Evolutionary conservation across 2,888 invertebrate species (phyloP).

Genomic region (Meteorus cinctellus): DNA sequence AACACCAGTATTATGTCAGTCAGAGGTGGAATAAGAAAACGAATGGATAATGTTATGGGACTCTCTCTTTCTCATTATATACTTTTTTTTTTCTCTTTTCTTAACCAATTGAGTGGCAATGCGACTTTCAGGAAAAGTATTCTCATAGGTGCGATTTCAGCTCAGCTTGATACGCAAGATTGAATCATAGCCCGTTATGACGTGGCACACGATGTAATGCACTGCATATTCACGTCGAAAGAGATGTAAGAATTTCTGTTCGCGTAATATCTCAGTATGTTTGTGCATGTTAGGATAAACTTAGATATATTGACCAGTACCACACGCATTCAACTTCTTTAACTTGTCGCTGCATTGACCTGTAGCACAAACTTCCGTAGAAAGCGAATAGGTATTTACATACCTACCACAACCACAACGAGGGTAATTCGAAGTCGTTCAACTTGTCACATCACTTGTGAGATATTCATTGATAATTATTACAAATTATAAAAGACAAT

Average conservation of each 20-base stretch:
- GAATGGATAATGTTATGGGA: not conserved
- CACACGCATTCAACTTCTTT: conserved; percentile 27
- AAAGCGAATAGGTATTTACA: conserved; percentile 59
- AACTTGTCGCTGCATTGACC: conserved; percentile 34
- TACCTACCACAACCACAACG: conserved; percentile 44
- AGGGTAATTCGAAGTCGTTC: conserved; percentile 1
- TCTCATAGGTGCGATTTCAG: conserved; percentile 5
- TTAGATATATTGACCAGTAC: conserved; percentile 24
- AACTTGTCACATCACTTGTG: conserved; percentile 3
- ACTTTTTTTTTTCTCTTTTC: not conserved
- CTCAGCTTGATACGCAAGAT: conserved; percentile 20
- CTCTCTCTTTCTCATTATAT: conserved; percentile 1
- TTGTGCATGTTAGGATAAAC: conserved; percentile 3
- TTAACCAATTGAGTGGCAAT: not conserved
- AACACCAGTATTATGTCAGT: not conserved
- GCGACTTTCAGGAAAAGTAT: conserved; percentile 9
- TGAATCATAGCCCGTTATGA: conserved; percentile 46
- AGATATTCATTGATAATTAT: not conserved
- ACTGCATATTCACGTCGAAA: conserved; percentile 20
- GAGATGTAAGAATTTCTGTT: conserved; percentile 37
- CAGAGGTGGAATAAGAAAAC: not conserved
- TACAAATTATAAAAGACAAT: not conserved
- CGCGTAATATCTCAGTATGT: conserved; percentile 1
- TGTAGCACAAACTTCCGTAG: conserved; percentile 60
- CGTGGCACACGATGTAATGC: conserved; percentile 47